phyloP scores from a whole-genome alignment of 2,888 invertebrate species.

The Melanostoma mellinum region DNA sequence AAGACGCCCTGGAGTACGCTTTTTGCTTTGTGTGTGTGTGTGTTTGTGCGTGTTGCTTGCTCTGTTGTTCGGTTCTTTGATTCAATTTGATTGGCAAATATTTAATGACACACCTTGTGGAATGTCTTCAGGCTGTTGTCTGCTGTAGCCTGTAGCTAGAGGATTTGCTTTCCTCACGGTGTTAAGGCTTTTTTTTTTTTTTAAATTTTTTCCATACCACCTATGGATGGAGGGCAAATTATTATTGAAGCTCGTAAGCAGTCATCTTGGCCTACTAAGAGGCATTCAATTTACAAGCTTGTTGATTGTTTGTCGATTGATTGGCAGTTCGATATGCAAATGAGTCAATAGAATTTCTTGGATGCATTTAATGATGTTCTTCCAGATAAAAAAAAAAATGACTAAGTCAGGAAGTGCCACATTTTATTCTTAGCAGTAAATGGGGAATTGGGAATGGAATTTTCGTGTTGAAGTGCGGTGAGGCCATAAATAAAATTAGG shows the following conservation, averaged over 20 bases:
- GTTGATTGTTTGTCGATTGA: conserved; percentile 15
- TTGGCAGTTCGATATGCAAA: conserved; percentile 25
- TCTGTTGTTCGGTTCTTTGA: conserved; percentile 28
- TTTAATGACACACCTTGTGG: conserved; percentile 60
- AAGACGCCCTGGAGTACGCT: conserved; percentile 38
- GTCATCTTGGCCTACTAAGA: too few relatives aligned
- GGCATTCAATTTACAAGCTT: not conserved
- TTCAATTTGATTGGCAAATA: conserved; percentile 54
- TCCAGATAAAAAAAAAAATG: not conserved
- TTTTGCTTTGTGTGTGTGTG: conserved; percentile 5
- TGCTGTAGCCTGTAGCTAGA: not conserved
- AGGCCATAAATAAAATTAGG: too few relatives aligned
- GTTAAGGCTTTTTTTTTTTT: too few relatives aligned
- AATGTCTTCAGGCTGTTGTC: conserved; percentile 14
- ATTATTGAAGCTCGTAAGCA: too few relatives aligned
- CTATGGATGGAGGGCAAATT: too few relatives aligned
- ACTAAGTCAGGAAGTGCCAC: too few relatives aligned
- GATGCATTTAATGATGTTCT: conserved; percentile 18
- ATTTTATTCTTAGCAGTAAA: too few relatives aligned
- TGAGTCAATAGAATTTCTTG: conserved; percentile 16
- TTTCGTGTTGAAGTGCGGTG: too few relatives aligned
- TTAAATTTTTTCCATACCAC: too few relatives aligned
- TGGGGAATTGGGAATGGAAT: too few relatives aligned
- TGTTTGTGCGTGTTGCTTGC: not conserved
- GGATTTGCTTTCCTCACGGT: conserved; percentile 9